These are phyloP conservation scores for Aphelenchoides fujianensis DNA, from an alignment of 1,140 invertebrate species.

Conservation along the genomic window DNA sequence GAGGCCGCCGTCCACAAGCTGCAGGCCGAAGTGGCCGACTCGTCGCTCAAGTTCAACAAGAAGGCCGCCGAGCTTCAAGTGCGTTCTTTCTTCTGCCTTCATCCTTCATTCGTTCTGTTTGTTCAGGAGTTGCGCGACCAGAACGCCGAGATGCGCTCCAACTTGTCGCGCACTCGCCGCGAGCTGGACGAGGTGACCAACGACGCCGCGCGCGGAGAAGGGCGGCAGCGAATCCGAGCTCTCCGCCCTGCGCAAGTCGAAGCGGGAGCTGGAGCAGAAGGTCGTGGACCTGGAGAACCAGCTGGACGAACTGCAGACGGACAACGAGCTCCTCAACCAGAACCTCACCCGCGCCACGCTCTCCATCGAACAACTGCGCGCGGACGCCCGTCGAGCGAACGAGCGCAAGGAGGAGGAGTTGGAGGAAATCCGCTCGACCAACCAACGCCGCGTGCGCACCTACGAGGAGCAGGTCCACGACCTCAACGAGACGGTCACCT, in stretches of 20 bases:
- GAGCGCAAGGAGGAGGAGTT: slow-evolving; percentile 31
- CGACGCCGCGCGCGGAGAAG: slow-evolving; percentile 18
- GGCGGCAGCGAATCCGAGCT: slow-evolving; percentile 22
- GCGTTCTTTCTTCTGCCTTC: slow-evolving; percentile 8
- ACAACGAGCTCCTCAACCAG: slow-evolving; percentile 31
- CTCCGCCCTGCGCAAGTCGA: neutral
- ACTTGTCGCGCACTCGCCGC: neutral
- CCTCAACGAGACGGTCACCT: slow-evolving; percentile 28
- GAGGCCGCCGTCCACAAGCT: slow-evolving; percentile 8
- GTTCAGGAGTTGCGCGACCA: slow-evolving; percentile 26
- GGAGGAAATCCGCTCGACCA: slow-evolving; percentile 33
- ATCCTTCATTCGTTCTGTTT: slow-evolving; percentile 10
- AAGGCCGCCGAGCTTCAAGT: slow-evolving; percentile 26
- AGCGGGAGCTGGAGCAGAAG: slow-evolving; percentile 33
- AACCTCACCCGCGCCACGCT: slow-evolving; percentile 31
- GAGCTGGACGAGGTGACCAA: slow-evolving; percentile 21
- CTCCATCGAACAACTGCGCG: slow-evolving; percentile 17
- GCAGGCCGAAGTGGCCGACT: slow-evolving; percentile 18
- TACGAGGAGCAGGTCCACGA: slow-evolving; percentile 33
- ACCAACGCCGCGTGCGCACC: slow-evolving; percentile 31
- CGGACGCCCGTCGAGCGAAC: slow-evolving; percentile 19
- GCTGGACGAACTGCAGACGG: slow-evolving; percentile 30
- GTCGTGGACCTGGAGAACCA: slow-evolving; percentile 39
- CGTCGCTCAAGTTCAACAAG: slow-evolving; percentile 17
- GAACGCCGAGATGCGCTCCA: slow-evolving; percentile 22